phyloP scores from a whole-genome alignment of 1,140 invertebrate genomes.

The Micrasema longulum region DNA sequence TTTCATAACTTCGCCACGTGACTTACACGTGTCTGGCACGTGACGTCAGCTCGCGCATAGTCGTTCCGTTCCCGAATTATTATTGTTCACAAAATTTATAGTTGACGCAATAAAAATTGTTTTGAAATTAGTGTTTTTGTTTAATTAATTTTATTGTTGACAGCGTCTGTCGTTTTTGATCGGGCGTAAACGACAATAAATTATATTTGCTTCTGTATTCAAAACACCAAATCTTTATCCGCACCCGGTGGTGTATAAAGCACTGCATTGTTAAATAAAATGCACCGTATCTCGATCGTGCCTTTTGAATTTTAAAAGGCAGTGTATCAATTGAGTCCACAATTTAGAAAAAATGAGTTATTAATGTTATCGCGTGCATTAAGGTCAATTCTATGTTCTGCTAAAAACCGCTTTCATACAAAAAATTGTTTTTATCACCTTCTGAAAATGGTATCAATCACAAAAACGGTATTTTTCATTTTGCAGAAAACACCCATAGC shows the following conservation, averaged over 20 bases:
- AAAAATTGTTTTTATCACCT: too few species aligned
- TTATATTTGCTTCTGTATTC: too few species aligned
- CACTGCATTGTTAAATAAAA: too few species aligned
- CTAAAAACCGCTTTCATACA: too few species aligned
- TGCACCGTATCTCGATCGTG: too few species aligned
- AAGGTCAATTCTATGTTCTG: neutral
- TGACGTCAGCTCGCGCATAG: neutral
- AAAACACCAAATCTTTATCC: too few species aligned
- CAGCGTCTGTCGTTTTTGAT: neutral
- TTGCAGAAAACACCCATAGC: too few species aligned
- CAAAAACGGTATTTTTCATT: neutral
- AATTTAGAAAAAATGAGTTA: too few species aligned
- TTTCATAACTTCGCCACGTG: conserved; percentile 57
- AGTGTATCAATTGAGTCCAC: too few species aligned
- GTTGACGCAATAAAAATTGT: conserved; percentile 13
- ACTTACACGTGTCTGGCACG: conserved; percentile 53
- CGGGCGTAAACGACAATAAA: too few species aligned
- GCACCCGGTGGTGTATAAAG: conserved; percentile 3
- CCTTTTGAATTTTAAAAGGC: too few species aligned
- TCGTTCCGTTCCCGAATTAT: conserved; percentile 15
- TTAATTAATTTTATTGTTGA: conserved; percentile 27
- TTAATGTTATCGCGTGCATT: neutral
- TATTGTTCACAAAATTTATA: conserved; percentile 16
- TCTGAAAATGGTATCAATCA: neutral
- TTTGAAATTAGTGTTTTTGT: conserved; percentile 30